phyloP scores from a whole-genome alignment of 2,888 invertebrate genomes.

The Chrysomela aeneicollis region DNA sequence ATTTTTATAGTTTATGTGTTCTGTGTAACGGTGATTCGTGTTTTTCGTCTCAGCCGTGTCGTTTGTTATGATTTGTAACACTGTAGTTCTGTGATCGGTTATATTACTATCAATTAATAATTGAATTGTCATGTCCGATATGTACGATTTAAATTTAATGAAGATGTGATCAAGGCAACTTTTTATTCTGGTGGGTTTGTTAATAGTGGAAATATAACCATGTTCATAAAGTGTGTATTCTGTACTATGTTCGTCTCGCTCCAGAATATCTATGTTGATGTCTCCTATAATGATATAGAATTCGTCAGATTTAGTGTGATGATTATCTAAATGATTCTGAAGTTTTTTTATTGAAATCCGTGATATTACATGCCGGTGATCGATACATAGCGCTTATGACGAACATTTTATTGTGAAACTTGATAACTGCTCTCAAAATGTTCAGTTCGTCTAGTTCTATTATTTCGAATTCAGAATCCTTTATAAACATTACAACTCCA shows the following conservation, averaged over 20 bases:
- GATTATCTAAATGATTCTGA: constrained; percentile 16
- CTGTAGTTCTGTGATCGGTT: neutral
- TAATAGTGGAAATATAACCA: constrained; percentile 16
- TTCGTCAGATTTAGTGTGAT: constrained; percentile 7
- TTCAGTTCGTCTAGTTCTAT: constrained; percentile 11
- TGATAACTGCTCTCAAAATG: constrained; percentile 14
- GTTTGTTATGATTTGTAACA: constrained; percentile 2
- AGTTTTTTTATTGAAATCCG: constrained; percentile 2
- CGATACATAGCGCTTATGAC: constrained; percentile 10
- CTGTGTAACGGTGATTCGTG: constrained; percentile 6
- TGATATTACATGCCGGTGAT: constrained; percentile 1
- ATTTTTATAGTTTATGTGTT: constrained; percentile 1
- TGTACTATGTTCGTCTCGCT: constrained; percentile 14
- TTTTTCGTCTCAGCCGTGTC: neutral
- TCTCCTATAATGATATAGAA: neutral
- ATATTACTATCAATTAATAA: constrained; percentile 13
- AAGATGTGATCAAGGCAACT: constrained; percentile 7
- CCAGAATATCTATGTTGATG: constrained; percentile 9
- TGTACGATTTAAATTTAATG: constrained; percentile 7
- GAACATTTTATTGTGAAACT: constrained; percentile 11
- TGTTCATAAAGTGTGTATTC: constrained; percentile 14
- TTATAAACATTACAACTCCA: constrained; percentile 11
- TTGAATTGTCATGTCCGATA: constrained; percentile 11
- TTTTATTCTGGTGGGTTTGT: constrained; percentile 9
- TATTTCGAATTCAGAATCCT: constrained; percentile 4